Base-by-base conservation (phyloP, 2,797 vertebrate genomes). In the Oceanodroma leucorhoa region DNA sequence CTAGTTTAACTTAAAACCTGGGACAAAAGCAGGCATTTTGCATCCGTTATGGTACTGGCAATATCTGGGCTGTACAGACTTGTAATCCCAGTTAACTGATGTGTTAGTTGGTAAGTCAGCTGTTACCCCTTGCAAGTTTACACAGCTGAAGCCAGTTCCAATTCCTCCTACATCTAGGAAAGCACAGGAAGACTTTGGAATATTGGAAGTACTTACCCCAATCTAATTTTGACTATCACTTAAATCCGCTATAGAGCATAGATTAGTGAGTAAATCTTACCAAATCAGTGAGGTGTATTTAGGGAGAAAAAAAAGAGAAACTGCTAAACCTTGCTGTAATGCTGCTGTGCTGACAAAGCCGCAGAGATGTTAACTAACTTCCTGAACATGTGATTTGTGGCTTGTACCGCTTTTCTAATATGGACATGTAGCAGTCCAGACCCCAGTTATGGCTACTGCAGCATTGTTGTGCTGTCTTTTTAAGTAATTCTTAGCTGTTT, bases 321-420 rank as follows among this genome's bases (percentile, higher is more conserved):
- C 45, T 60, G 48, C 46, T 18, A 21, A 69, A 76, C 67, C 50
- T 60, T 57, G 53, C 61, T 86, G 83, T 69, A 62, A 22, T 58
- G 1, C 10, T 66, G 4, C 22, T 19, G 0, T 84, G 94, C 90
- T 95, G 93, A 92, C 78, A 69, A 70, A 95, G 83, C 94, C 90
- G 26, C 62, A 41, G 76, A 21, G 57, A 62, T 82, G 57, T 70
- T 67, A 79, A 80, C 91, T 48, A 70, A 83, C 88, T 94, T 96
- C 94, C 93, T 92, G 83, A 89, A 77, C 81, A 80, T 94, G 90
- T 94, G 91, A 94, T 90, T 84, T 94, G 81, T 87, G 86, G 84
- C 95, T 80, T 80, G 30, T 55, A 18, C 51, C 0, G 2, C 77
- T 82, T 36, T 57, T 80, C 55, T 15, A 4, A 3, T 29, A 0